phyloP scores from a whole-genome alignment of 2,797 vertebrate genomes.

The Prionace glauca region DNA sequence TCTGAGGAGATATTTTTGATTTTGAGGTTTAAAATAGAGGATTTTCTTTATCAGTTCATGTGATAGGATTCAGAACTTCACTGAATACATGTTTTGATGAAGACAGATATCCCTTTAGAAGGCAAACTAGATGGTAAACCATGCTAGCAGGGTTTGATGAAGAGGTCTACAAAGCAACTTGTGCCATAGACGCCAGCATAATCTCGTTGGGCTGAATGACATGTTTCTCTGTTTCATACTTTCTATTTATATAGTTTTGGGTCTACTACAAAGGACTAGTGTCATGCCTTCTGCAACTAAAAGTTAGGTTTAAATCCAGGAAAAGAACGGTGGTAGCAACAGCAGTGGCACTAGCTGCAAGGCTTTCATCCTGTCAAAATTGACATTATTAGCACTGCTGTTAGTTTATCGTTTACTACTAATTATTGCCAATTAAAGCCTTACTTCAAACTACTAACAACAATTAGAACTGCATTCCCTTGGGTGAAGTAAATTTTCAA shows the following conservation, averaged over 20 bases:
- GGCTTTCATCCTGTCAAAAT: conserved; percentile 13
- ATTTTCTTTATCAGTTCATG: neutral
- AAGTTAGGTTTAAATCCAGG: neutral
- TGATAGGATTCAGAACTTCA: neutral
- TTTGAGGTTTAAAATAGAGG: neutral
- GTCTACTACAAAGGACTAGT: neutral
- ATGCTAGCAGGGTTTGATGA: neutral
- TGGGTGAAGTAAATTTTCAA: conserved; percentile 23
- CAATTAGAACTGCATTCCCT: conserved; percentile 24
- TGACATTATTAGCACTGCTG: neutral
- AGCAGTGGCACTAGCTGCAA: neutral
- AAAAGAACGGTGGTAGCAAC: neutral
- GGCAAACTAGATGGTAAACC: neutral
- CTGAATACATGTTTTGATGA: neutral
- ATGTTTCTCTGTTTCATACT: neutral
- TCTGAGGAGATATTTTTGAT: neutral
- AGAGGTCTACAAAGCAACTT: neutral
- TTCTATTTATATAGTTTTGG: neutral
- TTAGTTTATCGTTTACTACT: conserved; percentile 20
- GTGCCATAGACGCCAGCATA: neutral
- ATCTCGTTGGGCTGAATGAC: too few relatives aligned
- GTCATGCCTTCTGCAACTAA: neutral
- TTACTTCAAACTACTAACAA: conserved; percentile 24
- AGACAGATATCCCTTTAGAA: neutral
- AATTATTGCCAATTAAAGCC: conserved; percentile 19